Conservation (phyloP, 2,888 invertebrate genomes). For the Hydropsyche betteni region DNA sequence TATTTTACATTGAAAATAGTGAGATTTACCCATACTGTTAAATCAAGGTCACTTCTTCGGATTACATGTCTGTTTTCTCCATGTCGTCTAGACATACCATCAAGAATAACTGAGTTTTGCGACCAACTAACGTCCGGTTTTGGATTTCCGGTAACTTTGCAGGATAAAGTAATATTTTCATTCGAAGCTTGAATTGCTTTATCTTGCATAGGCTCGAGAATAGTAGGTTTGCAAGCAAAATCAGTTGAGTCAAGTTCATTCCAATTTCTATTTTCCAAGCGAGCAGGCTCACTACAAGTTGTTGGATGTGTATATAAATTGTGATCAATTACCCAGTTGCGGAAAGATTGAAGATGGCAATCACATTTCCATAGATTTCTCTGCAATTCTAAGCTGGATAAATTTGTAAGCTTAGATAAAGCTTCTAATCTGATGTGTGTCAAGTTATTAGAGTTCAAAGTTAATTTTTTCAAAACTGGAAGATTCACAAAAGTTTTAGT, state of each 20-base stretch:
- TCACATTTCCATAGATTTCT: conserved; percentile 92
- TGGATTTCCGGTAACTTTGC: conserved; percentile 80
- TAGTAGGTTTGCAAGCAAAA: conserved; percentile 85
- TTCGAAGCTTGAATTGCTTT: conserved; percentile 71
- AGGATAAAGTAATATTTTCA: conserved; percentile 75
- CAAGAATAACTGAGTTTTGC: conserved; percentile 71
- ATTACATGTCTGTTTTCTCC: conserved; percentile 65
- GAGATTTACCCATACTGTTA: conserved; percentile 72
- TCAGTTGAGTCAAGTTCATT: conserved; percentile 73
- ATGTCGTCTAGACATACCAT: conserved; percentile 62
- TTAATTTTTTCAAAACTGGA: conserved; percentile 73
- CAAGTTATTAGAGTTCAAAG: conserved; percentile 78
- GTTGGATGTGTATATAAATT: conserved; percentile 81
- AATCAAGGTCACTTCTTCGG: conserved; percentile 61
- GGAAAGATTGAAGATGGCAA: conserved; percentile 81
- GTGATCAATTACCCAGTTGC: conserved; percentile 77
- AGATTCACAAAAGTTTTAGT: conserved; percentile 76
- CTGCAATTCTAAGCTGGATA: conserved; percentile 78
- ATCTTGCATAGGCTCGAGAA: conserved; percentile 70
- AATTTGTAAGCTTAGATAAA: conserved; percentile 69
- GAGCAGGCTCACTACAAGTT: conserved; percentile 75
- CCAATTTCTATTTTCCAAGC: conserved; percentile 77
- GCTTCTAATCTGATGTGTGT: conserved; percentile 73
- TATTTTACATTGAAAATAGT: conserved; percentile 71
- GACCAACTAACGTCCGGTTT: conserved; percentile 80